phyloP scores from a whole-genome alignment of 2,113 vertebrate genomes.

The Amblyopsis rosae region DNA sequence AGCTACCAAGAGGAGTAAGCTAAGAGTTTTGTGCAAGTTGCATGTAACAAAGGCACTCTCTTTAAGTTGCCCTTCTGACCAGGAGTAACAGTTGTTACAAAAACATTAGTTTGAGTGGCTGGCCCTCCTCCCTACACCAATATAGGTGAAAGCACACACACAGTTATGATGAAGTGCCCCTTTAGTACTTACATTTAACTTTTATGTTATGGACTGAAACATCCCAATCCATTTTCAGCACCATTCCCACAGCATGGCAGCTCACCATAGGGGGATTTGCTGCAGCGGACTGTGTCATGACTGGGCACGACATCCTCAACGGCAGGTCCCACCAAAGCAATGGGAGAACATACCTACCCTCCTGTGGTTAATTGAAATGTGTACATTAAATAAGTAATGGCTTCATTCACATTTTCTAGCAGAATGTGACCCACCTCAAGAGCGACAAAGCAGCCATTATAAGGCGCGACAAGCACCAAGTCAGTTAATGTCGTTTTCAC shows the following conservation, averaged over 20 bases:
- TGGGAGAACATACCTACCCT: constrained; percentile 60
- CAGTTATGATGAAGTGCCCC: too few relatives aligned
- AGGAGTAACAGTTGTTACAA: too few relatives aligned
- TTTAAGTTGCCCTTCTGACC: too few relatives aligned
- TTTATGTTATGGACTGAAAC: constrained; percentile 39
- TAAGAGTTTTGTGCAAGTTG: too few relatives aligned
- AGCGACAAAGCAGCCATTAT: constrained; percentile 70
- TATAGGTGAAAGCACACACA: neutral
- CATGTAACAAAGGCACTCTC: too few relatives aligned
- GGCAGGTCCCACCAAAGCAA: constrained; percentile 64
- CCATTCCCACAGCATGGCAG: constrained; percentile 69
- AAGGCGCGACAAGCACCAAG: constrained; percentile 63
- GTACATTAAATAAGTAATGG: neutral
- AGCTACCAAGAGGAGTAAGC: neutral
- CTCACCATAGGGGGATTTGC: constrained; percentile 57
- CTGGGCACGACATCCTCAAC: constrained; percentile 70
- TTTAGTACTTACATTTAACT: constrained; percentile 62
- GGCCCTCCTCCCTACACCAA: neutral
- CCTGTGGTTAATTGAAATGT: constrained; percentile 35
- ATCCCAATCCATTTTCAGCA: constrained; percentile 51
- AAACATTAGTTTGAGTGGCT: too few relatives aligned
- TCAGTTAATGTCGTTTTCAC: constrained; percentile 43
- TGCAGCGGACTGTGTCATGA: constrained; percentile 7
- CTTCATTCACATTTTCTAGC: neutral
- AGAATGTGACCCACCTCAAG: constrained; percentile 53